These are phyloP conservation scores for Caenorhabditis inopinata DNA, from an alignment of 1,140 invertebrate genomes.

Conservation along the genomic window DNA sequence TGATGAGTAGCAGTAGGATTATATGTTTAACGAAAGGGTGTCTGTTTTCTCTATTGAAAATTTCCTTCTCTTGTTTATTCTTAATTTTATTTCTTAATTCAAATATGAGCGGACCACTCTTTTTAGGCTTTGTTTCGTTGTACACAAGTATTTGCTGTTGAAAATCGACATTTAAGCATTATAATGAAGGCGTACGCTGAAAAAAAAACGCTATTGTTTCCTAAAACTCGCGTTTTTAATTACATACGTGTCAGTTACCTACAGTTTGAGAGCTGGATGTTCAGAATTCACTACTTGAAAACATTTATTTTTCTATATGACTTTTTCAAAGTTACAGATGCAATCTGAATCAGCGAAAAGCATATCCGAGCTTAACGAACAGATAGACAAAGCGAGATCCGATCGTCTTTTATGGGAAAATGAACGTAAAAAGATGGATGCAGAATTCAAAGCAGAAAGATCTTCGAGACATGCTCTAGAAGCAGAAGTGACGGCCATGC, in stretches of 20 bases:
- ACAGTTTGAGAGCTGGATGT: too few species aligned
- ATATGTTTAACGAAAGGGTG: not conserved
- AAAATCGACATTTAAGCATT: too few species aligned
- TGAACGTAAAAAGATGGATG: not conserved
- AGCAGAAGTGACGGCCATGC: conserved; percentile 47
- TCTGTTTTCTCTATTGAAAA: not conserved
- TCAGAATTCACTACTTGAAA: too few species aligned
- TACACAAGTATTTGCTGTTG: too few species aligned
- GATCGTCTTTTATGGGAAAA: not conserved
- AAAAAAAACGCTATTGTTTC: not conserved
- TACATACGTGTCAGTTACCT: too few species aligned
- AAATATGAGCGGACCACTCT: too few species aligned
- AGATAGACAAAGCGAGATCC: not conserved
- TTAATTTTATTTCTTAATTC: too few species aligned
- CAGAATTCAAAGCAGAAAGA: not conserved
- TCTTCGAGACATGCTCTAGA: conserved; percentile 32
- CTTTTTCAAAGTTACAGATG: not conserved
- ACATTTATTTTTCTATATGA: not conserved
- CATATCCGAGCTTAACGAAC: not conserved
- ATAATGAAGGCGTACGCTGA: too few species aligned
- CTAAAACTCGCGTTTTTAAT: not conserved
- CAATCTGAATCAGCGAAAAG: not conserved
- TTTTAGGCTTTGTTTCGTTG: too few species aligned
- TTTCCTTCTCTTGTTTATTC: not conserved
- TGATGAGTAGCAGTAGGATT: conserved; percentile 7